A percentile compares a stretch with the other conserved stretches of the same genome.
Evolutionary conservation across 1,140 invertebrate genomes (phyloP).

Genomic region (Camponotus vicinus): DNA sequence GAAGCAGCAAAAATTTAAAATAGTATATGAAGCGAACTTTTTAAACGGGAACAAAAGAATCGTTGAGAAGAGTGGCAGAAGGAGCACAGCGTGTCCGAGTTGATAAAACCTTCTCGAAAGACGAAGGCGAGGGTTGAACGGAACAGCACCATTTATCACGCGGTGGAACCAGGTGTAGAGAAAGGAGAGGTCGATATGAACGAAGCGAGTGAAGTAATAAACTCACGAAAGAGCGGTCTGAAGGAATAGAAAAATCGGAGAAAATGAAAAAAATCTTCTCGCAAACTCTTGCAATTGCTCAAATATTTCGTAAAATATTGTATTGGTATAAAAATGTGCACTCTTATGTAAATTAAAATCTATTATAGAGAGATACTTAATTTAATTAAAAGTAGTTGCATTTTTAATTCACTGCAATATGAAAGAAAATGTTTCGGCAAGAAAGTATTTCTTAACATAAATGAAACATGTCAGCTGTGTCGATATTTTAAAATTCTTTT

Average conservation of each 20-base stretch:
- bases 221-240: constrained; percentile 64
- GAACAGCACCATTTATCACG: constrained; percentile 82
- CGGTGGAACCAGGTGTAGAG: constrained; percentile 74
- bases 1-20: neutral
- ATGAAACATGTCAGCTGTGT: neutral
- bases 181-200: constrained; percentile 59
- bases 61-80: constrained; percentile 54
- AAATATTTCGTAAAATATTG: constrained; percentile 33
- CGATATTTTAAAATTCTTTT: neutral
- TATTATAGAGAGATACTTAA: neutral
- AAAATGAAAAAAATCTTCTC: constrained; percentile 56
- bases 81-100: constrained; percentile 73
- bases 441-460: neutral
- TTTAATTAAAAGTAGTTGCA: constrained; percentile 9
- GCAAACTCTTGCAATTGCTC: constrained; percentile 53
- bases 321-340: neutral
- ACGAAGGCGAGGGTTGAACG: constrained; percentile 76
- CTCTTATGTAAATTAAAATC: neutral
- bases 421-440: neutral
- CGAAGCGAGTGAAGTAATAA: constrained; percentile 71
- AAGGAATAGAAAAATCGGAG: constrained; percentile 59
- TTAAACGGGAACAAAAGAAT: constrained; percentile 49
- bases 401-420: neutral
- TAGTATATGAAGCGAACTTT: constrained; percentile 28
- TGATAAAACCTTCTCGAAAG: constrained; percentile 80